These are phyloP conservation scores for Coleophora flavipennella DNA, from an alignment of 2,888 invertebrate species.

Conservation along the genomic window DNA sequence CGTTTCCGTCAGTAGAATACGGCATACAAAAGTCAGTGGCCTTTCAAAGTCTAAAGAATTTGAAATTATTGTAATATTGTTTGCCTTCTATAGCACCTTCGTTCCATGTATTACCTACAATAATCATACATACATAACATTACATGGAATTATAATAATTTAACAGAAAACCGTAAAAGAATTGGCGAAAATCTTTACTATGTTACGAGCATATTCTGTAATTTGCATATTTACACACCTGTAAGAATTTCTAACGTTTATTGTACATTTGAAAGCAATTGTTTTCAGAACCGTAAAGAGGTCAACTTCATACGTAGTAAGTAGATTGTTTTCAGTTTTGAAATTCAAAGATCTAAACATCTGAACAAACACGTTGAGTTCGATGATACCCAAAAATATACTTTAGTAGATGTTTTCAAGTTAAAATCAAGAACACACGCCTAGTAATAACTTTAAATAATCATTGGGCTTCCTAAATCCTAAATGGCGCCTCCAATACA, in stretches of 20 bases:
- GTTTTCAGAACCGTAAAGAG: conserved; percentile 26
- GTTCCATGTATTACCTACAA: neutral
- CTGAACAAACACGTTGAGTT: conserved; percentile 27
- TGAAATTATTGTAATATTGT: neutral
- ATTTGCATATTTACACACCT: conserved; percentile 32
- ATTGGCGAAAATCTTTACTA: no score
- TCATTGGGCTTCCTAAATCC: no score
- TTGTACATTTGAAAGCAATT: conserved; percentile 22
- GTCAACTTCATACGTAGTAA: conserved; percentile 34
- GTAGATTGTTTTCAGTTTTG: conserved; percentile 11
- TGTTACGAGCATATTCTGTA: no score
- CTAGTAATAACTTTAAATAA: no score
- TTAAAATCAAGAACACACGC: no score
- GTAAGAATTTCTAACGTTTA: conserved; percentile 29
- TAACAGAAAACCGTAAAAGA: no score
- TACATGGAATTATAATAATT: no score
- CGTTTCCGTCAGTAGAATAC: neutral
- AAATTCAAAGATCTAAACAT: conserved; percentile 20
- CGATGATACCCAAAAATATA: conserved; percentile 9
- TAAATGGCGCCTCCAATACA: no score
- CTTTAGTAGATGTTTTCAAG: conserved; percentile 2
- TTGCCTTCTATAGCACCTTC: neutral
- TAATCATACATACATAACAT: neutral
- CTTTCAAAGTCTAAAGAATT: no score
- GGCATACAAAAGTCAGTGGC: neutral